Percentiles rank a stretch among this genome's conserved stretches.
Evolutionary conservation across 2,888 invertebrate species (phyloP).

Genomic region (Neoitamus cyanurus): DNA sequence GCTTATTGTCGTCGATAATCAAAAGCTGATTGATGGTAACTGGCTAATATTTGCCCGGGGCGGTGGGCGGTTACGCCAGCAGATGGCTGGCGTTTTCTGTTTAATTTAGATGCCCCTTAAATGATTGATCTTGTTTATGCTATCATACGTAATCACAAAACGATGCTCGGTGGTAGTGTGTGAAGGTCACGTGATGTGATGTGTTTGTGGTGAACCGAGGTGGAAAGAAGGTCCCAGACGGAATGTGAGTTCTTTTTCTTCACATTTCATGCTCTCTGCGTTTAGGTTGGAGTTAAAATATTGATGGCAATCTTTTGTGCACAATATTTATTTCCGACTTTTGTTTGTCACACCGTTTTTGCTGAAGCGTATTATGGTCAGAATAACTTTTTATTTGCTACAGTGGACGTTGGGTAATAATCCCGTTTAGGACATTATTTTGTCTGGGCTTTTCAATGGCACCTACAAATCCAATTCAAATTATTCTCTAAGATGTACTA

Average conservation of each 20-base stretch:
- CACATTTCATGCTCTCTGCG: not conserved
- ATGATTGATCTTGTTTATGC: not conserved
- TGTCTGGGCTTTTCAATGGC: no score
- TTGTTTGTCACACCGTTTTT: not conserved
- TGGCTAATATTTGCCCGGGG: not conserved
- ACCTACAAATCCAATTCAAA: no score
- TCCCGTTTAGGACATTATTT: no score
- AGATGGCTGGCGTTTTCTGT: not conserved
- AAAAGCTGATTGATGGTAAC: not conserved
- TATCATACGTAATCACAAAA: not conserved
- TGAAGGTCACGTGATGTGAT: not conserved
- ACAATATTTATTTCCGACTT: not conserved
- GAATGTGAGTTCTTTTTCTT: not conserved
- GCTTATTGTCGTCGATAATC: not conserved
- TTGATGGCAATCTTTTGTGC: not conserved
- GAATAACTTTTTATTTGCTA: no score
- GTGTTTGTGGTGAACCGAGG: not conserved
- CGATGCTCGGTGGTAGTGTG: not conserved
- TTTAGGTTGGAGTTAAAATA: not conserved
- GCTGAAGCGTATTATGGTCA: no score
- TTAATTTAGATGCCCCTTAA: not conserved
- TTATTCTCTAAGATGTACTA: no score
- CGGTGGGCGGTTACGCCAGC: not conserved
- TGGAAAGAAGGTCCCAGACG: not conserved
- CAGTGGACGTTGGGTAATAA: no score